Evolutionary conservation across 1,140 invertebrate genomes (phyloP).

Genomic region (Homarus americanus): DNA sequence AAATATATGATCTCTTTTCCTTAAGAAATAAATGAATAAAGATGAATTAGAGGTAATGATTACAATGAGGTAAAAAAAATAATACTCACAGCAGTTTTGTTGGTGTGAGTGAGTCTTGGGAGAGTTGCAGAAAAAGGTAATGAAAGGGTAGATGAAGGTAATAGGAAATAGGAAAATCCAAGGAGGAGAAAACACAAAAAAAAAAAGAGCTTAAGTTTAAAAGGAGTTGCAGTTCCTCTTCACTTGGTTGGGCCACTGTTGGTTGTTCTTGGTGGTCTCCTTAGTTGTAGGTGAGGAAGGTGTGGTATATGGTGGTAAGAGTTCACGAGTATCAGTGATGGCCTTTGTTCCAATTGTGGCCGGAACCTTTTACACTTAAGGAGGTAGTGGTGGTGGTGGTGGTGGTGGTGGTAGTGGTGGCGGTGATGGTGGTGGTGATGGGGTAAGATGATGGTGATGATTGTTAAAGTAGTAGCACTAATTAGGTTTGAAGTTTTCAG

Average conservation of each 20-base stretch:
- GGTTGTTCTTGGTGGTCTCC: background rate
- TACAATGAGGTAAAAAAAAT: background rate
- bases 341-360: background rate
- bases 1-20: conserved; percentile 34
- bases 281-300: background rate
- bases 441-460: background rate
- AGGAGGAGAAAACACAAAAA: background rate
- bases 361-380: background rate
- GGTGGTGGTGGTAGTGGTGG: background rate
- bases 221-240: conserved; percentile 33
- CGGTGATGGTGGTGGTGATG: background rate
- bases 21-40: conserved; percentile 7
- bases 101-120: conserved; percentile 42
- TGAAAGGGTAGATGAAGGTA: background rate
- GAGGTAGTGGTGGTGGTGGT: background rate
- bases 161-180: background rate
- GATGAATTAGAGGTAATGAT: background rate
- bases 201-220: background rate
- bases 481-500: background rate
- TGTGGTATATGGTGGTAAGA: background rate
- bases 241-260: conserved; percentile 11
- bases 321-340: background rate
- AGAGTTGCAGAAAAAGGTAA: background rate
- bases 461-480: background rate
- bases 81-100: conserved; percentile 53